Evolutionary conservation across 2,113 vertebrate species (phyloP).

Genomic region (Caloenas nicobarica): DNA sequence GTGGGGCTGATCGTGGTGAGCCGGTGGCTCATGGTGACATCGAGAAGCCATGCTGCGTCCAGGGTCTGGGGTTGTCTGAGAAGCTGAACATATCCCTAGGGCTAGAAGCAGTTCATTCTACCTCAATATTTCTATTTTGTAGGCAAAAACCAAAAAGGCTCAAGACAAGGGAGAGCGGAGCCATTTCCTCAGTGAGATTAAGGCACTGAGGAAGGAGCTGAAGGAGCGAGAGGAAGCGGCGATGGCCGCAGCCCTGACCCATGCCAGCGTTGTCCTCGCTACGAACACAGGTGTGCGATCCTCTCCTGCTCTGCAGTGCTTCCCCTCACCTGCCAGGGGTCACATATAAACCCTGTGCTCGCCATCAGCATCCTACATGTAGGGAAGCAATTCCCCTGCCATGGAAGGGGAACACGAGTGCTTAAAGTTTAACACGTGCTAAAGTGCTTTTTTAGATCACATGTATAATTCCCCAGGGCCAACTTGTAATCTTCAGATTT

Average conservation of each 20-base stretch:
- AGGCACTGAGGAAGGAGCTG: constrained; percentile 87
- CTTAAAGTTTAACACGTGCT: fast-evolving
- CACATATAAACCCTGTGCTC: too few relatives aligned
- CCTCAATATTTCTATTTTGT: background rate
- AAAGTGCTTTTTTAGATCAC: background rate
- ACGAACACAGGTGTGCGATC: constrained; percentile 87
- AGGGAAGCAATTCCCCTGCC: background rate
- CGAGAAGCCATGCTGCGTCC: background rate
- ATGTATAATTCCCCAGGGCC: background rate
- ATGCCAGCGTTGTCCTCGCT: constrained; percentile 83
- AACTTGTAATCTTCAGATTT: background rate
- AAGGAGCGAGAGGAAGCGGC: constrained; percentile 86
- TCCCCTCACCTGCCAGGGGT: background rate
- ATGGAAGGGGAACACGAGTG: fast-evolving
- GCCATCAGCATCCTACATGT: background rate
- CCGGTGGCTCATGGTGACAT: fast-evolving
- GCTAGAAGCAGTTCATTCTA: background rate
- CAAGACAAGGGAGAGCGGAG: constrained; percentile 81
- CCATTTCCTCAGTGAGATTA: constrained; percentile 81
- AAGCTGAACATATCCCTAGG: background rate
- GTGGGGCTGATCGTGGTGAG: background rate
- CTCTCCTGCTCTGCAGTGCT: background rate
- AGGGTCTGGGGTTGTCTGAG: background rate
- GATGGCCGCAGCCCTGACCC: constrained; percentile 80
- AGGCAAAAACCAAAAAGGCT: constrained; percentile 83